Evolutionary conservation across 2,797 vertebrate genomes (phyloP), one percentile per base, ranked within the genome.

Genomic region (Onychomys leucogaster): DNA sequence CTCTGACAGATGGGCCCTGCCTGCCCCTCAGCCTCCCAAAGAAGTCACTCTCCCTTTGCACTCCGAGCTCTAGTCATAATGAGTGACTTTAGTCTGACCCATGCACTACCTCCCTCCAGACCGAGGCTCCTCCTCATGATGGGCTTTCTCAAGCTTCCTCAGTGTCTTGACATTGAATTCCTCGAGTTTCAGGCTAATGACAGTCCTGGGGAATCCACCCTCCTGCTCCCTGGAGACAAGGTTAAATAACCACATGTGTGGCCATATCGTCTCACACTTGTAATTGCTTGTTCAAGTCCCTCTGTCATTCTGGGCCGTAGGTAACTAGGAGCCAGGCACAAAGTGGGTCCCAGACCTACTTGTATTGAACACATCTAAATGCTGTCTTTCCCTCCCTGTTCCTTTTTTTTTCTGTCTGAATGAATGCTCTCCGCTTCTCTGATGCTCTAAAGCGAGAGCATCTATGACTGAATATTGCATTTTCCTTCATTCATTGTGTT

Each of bases 351-450:
- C 49, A 46, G 77, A 80, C 61, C n/a, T 67, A 67, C 52, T 85
- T 90, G 69, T 71, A 49, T 76, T 32, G 32, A 90, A 11, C 37
- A 17, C 5, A 2, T 43, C 86, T 52, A 65, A 87, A 19, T 82
- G 59, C 49, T 19, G 2, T 55, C 17, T 32, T 37, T 63, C 49
- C 9, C 34, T 6, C 29, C 14, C 49, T 32, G 14, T 32, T 37
- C 27, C 29, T 81, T 80, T 57, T 46, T 75, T 89, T n/a, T 57
- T 23, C 37, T 52, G 83, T 80, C 27, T 89, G 23, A 21, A 61
- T 84, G 71, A 91, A 83, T 73, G 17, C 29, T 63, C 83, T 95
- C 52, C 91, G 89, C 63, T 91, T 81, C 57, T 84, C n/a, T 19
- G 43, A 23, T 55, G 19, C 63, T 61, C 94, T 63, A 75, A 23